These are phyloP conservation scores for Smutsia temminckii DNA, from an alignment of 2,797 vertebrate genomes.

Conservation along the genomic window DNA sequence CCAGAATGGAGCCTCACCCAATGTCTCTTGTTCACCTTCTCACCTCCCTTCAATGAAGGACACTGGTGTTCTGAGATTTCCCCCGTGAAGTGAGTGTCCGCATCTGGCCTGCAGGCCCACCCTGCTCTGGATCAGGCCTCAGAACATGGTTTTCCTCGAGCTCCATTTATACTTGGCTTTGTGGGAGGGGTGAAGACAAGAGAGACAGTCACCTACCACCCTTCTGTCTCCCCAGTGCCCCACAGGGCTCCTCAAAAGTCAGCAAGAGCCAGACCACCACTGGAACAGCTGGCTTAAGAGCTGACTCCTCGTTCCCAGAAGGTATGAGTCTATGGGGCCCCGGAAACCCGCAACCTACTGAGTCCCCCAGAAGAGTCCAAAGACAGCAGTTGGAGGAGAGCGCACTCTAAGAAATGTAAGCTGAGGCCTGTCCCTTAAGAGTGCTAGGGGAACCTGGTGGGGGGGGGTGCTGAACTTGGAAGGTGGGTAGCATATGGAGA, in stretches of 20 bases:
- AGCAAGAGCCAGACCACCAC: background rate
- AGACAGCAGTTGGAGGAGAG: rapidly evolving
- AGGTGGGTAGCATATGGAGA: background rate
- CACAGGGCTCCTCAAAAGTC: background rate
- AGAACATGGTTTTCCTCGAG: rapidly evolving
- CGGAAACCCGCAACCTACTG: rapidly evolving
- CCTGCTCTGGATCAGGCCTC: rapidly evolving
- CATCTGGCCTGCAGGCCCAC: background rate
- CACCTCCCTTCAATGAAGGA: background rate
- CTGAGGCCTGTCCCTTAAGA: background rate
- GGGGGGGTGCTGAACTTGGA: background rate
- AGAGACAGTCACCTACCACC: background rate
- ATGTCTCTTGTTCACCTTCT: background rate
- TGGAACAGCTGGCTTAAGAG: background rate
- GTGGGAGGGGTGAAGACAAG: background rate
- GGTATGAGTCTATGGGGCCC: background rate
- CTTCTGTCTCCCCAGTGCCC: background rate
- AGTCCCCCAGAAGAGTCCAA: background rate
- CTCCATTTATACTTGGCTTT: background rate
- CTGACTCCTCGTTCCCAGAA: background rate
- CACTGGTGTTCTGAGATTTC: background rate
- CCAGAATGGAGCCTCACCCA: background rate
- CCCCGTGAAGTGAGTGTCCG: background rate
- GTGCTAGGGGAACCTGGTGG: background rate
- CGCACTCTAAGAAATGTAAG: rapidly evolving